Conservation (phyloP, 2,888 invertebrate species). For the Tubulanus polymorphus region DNA sequence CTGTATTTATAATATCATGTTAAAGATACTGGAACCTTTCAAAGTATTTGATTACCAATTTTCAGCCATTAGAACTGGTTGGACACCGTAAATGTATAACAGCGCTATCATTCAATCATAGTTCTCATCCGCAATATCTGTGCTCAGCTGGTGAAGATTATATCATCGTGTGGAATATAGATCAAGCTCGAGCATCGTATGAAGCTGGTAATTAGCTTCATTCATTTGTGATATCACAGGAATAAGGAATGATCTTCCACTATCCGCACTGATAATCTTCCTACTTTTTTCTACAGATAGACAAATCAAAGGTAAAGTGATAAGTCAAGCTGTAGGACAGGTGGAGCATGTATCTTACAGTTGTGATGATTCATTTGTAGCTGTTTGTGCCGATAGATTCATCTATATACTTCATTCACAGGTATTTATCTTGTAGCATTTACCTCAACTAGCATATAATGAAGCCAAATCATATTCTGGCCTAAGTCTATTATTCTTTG, state of each 20-base stretch:
- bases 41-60: not conserved
- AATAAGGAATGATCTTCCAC: too few species aligned
- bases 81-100: slow-evolving; percentile 37
- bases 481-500: too few species aligned
- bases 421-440: slow-evolving; percentile 18
- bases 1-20: not conserved
- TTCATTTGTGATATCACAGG: not conserved
- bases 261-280: too few species aligned
- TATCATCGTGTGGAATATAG: slow-evolving; percentile 46
- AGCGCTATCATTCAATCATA: slow-evolving; percentile 32
- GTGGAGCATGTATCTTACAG: slow-evolving; percentile 33
- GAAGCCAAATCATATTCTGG: too few species aligned
- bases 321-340: slow-evolving; percentile 32
- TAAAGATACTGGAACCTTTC: not conserved
- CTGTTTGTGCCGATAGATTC: slow-evolving; percentile 34
- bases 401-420: slow-evolving; percentile 33
- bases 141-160: slow-evolving; percentile 45
- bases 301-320: slow-evolving; percentile 29
- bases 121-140: slow-evolving; percentile 26
- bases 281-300: slow-evolving; percentile 23
- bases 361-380: slow-evolving; percentile 34
- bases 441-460: too few species aligned
- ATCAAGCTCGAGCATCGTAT: slow-evolving; percentile 24
- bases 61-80: slow-evolving; percentile 34
- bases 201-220: slow-evolving; percentile 22